Base-by-base conservation (phyloP, 2,888 invertebrate genomes). In the Endomychus coccineus region DNA sequence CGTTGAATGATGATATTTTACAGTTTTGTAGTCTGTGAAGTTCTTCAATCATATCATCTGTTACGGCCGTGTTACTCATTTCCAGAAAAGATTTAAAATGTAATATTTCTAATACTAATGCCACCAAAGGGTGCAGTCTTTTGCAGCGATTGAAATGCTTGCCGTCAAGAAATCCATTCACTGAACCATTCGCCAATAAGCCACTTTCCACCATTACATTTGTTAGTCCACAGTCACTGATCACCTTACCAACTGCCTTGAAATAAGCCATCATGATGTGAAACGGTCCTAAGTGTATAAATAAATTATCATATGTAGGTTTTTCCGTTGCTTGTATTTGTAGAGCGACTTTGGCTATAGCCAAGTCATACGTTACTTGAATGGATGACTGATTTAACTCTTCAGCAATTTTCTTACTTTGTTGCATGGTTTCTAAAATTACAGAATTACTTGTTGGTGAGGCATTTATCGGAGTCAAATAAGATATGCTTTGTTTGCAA, bases 251-350 rank as follows among this genome's bases (percentile, higher is more conserved):
- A 12, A 51, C 16, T 27, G 46, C 48, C 39, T 52, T 48, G 32
- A 52, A 51, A 39, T 39, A 50, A n/a, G 49, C 40, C 45, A 28
- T 28, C 28, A 49, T 46, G 13, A 28, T 28, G n/a, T 28, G 28
- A 13, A 28, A 28, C n/a, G 46, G 42, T 34, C 58, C 59, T 16
- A 53, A 38, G 46, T 58, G 54, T 25, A 58, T 53, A 36, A 55
- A 58, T 36, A 59, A 15, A 25, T 51, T 47, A 28, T 35, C 35
- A 50, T 50, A 58, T 37, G 30, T 36, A 30, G 50, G 44, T 27
- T 22, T 36, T 31, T 51, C 46, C 2, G 40, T 42, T n/a, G 36
- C 11, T 45, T 56, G 52, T 13, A 57, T 49, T 48, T 47, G 47
- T 24, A 48, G 30, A 5, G 42, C 43, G 37, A 43, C 27, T 44